A percentile compares a stretch with the other conserved stretches of the same genome.
phyloP scores from a whole-genome alignment of 2,888 invertebrate species.

The Halictus ligatus region DNA sequence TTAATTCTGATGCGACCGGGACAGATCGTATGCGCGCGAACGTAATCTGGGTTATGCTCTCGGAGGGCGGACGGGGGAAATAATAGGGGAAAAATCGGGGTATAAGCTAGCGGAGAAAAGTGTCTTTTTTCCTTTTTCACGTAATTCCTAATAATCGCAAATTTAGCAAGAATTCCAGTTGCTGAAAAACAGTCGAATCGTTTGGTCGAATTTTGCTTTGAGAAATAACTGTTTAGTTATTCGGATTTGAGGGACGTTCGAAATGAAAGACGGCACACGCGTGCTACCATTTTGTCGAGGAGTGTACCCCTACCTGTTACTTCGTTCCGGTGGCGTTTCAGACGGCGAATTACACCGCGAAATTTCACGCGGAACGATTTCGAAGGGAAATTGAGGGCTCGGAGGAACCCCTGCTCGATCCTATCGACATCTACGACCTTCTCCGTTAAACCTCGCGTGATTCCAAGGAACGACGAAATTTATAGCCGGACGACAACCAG shows the following conservation, averaged over 20 bases:
- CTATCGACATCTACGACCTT: neutral
- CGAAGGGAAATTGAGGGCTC: slow-evolving; percentile 8
- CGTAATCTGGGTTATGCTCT: slow-evolving; percentile 38
- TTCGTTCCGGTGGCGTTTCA: slow-evolving; percentile 23
- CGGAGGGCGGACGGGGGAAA: neutral
- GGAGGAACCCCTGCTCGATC: neutral
- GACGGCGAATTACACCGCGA: slow-evolving; percentile 17
- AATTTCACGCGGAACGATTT: slow-evolving; percentile 21
- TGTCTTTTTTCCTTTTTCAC: no score
- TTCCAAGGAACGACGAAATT: slow-evolving; percentile 9
- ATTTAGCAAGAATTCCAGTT: no score
- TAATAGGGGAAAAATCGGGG: slow-evolving; percentile 11
- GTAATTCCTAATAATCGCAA: no score
- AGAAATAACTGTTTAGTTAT: no score
- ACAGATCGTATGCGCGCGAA: slow-evolving; percentile 31
- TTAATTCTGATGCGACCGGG: slow-evolving; percentile 52
- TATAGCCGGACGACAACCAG: neutral
- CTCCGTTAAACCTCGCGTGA: neutral
- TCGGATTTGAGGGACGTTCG: no score
- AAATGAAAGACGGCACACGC: neutral
- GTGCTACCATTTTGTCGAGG: neutral
- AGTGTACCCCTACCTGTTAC: slow-evolving; percentile 48
- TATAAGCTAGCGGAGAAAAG: neutral
- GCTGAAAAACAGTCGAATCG: no score
- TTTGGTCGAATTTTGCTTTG: no score